Base-by-base conservation (phyloP, 2,113 vertebrate species). In the Plecotus auritus region DNA sequence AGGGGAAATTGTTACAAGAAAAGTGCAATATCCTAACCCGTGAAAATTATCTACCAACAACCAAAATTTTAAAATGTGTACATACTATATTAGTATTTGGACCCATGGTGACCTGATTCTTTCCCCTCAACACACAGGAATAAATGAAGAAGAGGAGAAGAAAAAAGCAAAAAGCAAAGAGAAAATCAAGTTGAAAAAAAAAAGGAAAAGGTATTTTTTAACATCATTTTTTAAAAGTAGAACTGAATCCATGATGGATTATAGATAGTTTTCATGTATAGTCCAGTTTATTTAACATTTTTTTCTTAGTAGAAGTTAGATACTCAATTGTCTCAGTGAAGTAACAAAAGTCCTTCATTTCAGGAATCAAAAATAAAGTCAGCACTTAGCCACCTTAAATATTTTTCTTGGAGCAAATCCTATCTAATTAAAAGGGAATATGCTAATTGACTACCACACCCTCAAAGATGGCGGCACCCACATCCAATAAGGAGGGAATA, bases 141-240 rank as follows among this genome's bases (percentile, higher is more conserved):
- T 98, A 91, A 97, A 98, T 89, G 98, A 99, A 69, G 99, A 99
- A 28, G 98, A 98, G 30, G 98, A 98, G 78, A 99, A 99, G 98
- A 99, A 98, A 97, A 98, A 99, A 97, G 99, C 98, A 98, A 99
- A 98, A 98, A 99, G 91, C 97, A 99, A 98, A 95, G 99, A 99
- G 84, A 98, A 98, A 96, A 91, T 98, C 74, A 99, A 99, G 97
- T 96, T 98, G 84, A 98, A 98, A 97, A 99, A 99, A 96, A 95
- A 97, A 74, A 99, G 98, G 81, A 99, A 99, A 97, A 99, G 99
- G 99, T 97, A 97, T 82, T 69, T 94, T 87, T 94, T 17, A 93
- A 74, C 18, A 37, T 76, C 32, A 30, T 94, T 22, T 85, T 87
- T 56, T 22, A 23, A 72, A 72, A 86, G 12, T 40, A 91, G 18